Evolutionary conservation across 1,140 invertebrate species (phyloP), one percentile per base, ranked within the genome.

Genomic region (Lutraria rhynchaena): DNA sequence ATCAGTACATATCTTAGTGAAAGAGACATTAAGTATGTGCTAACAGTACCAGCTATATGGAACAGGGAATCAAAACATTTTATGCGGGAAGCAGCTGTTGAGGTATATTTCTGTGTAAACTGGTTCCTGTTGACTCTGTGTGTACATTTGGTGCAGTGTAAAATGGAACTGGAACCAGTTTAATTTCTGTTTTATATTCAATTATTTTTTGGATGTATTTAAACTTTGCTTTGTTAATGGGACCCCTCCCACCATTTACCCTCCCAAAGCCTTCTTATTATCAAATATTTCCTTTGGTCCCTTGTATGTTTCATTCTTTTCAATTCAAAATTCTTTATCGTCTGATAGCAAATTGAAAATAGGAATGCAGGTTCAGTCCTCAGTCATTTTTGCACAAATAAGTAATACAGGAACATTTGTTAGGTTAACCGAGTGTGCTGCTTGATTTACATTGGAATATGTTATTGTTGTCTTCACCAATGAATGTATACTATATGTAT

Each of bases 1-100:
- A 22, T 57, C 15, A 71, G 37, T 0, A 65, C 55, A 15, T 51
- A 71, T 22, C 13, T 63, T 13, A 67, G 22, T 37, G 81, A 77
- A 37, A 9, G n/a, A 5, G 70, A 83, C 13, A 74, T 83, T 11
- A 53, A 73, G 13, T 83, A 67, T 33, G 51, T 71, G 0, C 74
- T 83, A 15, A 83, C 81, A 53, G 81, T 83, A 3, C 81, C 81
- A 1, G 81, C 81, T 9, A 83, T 83, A 46, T 83, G 81, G 81
- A 57, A 46, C n/a, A 63, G 63, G 4, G 53, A 35, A 13, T 73
- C 81, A 0, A 83, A 77, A 73, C 61, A 92, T 13, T 83, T 83
- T 29, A 83, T 83, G 81, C 9, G 74, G 19, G 67, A 83, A 41
- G 81, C 81, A 13, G 84, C 74, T 65, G 78, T 82, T 86, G 53